Conservation (phyloP, 2,888 invertebrate species). For the Nomada fucata region DNA sequence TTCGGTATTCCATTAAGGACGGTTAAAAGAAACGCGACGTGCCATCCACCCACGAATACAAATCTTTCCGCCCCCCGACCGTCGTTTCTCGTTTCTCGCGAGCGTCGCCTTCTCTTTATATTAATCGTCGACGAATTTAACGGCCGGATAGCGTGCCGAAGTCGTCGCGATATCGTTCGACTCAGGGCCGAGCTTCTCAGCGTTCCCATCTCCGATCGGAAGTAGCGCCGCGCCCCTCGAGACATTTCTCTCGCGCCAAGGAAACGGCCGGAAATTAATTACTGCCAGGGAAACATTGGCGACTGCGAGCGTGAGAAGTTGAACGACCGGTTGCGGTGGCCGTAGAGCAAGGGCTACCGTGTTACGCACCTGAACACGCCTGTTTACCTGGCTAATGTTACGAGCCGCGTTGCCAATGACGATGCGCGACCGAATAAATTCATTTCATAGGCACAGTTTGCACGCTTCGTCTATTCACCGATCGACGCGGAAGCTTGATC, state of each 20-base stretch:
- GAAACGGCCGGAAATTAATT: conserved; percentile 65
- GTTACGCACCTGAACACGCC: conserved; percentile 2
- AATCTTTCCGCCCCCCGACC: not conserved
- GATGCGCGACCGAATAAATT: not conserved
- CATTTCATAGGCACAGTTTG: not conserved
- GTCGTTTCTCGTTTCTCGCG: conserved; percentile 23
- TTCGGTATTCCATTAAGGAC: conserved; percentile 74
- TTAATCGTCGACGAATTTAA: conserved; percentile 79
- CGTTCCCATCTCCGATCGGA: conserved; percentile 68
- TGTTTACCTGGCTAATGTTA: conserved; percentile 7
- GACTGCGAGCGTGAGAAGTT: conserved; percentile 33
- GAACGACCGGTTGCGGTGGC: conserved; percentile 34
- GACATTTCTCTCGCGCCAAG: conserved; percentile 49
- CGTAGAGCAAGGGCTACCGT: not conserved
- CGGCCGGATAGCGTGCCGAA: conserved; percentile 78
- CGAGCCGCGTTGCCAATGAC: not conserved
- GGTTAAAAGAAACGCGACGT: conserved; percentile 48
- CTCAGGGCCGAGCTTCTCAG: conserved; percentile 32
- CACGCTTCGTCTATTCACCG: not conserved
- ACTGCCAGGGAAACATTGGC: conserved; percentile 31
- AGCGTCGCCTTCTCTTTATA: conserved; percentile 65
- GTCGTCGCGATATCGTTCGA: conserved; percentile 53
- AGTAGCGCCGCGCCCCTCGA: conserved; percentile 48
- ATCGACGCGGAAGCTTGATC: too few relatives aligned
- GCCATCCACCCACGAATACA: conserved; percentile 5